Conservation (phyloP, 2,888 invertebrate genomes). For the Peribatodes rhomboidaria region DNA sequence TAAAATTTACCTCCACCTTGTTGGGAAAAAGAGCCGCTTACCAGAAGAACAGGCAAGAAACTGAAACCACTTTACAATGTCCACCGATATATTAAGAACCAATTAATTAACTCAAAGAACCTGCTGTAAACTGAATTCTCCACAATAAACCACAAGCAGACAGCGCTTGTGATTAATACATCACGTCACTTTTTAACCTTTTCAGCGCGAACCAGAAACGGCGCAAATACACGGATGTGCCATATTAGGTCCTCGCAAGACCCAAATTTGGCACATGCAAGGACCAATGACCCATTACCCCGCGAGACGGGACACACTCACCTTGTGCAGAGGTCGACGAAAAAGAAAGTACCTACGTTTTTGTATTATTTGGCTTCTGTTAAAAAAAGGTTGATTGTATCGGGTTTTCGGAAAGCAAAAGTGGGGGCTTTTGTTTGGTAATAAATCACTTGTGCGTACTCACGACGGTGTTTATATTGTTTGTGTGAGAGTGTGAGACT, state of each 20-base stretch:
- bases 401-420: slow-evolving; percentile 40
- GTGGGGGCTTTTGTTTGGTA: slow-evolving; percentile 26
- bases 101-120: too few relatives aligned
- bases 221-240: slow-evolving; percentile 44
- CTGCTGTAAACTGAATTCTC: too few relatives aligned
- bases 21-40: too few relatives aligned
- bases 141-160: not conserved
- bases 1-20: too few relatives aligned
- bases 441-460: slow-evolving; percentile 11
- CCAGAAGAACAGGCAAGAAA: too few relatives aligned
- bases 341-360: slow-evolving; percentile 48
- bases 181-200: slow-evolving; percentile 21
- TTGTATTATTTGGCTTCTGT: slow-evolving; percentile 44
- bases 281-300: slow-evolving; percentile 68
- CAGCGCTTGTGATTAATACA: slow-evolving; percentile 25
- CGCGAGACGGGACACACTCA: slow-evolving; percentile 39
- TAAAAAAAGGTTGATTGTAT: slow-evolving; percentile 45
- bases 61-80: too few relatives aligned
- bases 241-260: slow-evolving; percentile 61
- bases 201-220: slow-evolving; percentile 39
- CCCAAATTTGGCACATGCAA: slow-evolving; percentile 58
- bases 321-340: slow-evolving; percentile 46
- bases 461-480: not conserved
- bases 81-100: too few relatives aligned
- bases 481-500: not conserved